Evolutionary conservation across 1,140 invertebrate species (phyloP), one percentile per base, ranked within the genome.

Genomic region (Coboldia fuscipes): DNA sequence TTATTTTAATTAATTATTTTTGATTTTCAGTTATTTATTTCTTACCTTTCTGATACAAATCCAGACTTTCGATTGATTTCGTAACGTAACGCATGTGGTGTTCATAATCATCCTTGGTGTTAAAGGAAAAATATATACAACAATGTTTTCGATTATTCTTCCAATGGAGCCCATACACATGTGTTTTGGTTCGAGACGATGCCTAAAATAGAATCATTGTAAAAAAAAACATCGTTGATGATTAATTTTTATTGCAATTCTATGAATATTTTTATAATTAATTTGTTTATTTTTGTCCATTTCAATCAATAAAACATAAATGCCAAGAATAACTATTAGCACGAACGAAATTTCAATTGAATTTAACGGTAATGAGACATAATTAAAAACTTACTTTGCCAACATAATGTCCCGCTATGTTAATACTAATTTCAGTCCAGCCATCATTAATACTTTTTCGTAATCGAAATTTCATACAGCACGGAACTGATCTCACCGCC

Each of bases 31-130:
- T n/a, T n/a, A n/a, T n/a, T n/a, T n/a, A n/a, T n/a, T n/a, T 31
- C 12, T 27, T 34, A 38, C 37, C 34, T 32, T 50, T 45, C 0
- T 51, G 36, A 30, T 54, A 48, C 4, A 54, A 24, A 33, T 55
- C 52, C 20, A 55, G 43, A 35, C 51, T 54, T 32, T 54, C 51
- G 2, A 55, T 52, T 0, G 51, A 52, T 39, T 54, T 51, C n/a
- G 51, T 49, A 6, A 54, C 43, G 51, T 51, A 55, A 30, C 51
- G 54, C 51, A 55, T 55, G 22, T 55, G 52, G 0, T 39, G 36
- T 1, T 48, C 42, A 33, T 44, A 52, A 4, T 42, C 36, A 4
- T 33, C 33, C 34, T 55, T 47, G 1, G 50, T 48, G 26, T 55
- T 50, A 18, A 52, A 31, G 4, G 52, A 47, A 35, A 55, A 50